Evolutionary conservation across 2,888 invertebrate genomes (phyloP).

Genomic region (Phytoseiulus persimilis): DNA sequence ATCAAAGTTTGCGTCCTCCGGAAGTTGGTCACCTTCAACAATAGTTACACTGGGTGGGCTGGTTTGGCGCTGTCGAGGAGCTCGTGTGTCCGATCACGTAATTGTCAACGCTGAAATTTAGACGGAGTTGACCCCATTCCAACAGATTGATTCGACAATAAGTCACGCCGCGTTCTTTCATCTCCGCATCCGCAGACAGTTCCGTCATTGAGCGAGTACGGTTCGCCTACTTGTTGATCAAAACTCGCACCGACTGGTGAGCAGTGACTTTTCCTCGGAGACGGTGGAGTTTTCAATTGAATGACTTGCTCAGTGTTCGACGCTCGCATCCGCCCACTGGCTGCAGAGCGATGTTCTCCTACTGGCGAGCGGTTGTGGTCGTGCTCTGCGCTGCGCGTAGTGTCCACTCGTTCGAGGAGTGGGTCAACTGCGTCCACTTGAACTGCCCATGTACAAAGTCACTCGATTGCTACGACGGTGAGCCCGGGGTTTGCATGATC

Average conservation of each 20-base stretch:
- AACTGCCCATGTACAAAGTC: conserved; percentile 7
- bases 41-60: too few species aligned
- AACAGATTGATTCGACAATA: neutral
- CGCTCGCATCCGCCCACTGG: neutral
- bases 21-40: too few species aligned
- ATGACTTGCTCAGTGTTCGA: neutral
- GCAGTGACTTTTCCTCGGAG: neutral
- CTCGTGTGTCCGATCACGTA: neutral
- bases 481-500: conserved; percentile 16
- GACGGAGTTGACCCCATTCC: neutral
- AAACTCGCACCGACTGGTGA: neutral
- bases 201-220: neutral
- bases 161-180: neutral
- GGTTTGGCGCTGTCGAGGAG: too few species aligned
- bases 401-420: neutral
- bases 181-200: neutral
- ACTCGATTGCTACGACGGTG: conserved; percentile 12
- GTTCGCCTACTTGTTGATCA: neutral
- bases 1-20: too few species aligned
- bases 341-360: neutral
- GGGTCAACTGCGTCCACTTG: conserved; percentile 12
- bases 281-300: neutral
- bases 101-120: neutral
- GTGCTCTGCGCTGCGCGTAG: neutral
- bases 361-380: neutral